phyloP scores from a whole-genome alignment of 53 echinoderm and acorn worm genomes.

The Stichopus horrens region DNA sequence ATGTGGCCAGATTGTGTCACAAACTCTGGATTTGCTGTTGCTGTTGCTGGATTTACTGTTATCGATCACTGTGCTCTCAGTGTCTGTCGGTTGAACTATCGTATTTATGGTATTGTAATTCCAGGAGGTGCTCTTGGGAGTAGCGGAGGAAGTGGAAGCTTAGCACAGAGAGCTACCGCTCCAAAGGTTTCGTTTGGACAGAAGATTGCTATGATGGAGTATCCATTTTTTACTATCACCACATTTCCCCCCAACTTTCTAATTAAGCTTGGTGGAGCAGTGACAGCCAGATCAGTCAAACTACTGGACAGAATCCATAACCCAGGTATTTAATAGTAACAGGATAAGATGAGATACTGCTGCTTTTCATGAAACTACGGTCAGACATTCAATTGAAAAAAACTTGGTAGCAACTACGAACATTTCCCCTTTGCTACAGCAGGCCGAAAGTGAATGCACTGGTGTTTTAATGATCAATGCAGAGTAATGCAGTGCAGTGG shows the following conservation, averaged over 20 bases:
- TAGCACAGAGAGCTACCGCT: not conserved
- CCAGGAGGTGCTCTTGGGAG: slow-evolving; percentile 30
- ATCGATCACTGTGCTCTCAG: too few species aligned
- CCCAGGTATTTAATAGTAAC: slow-evolving; percentile 64
- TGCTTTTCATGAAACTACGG: too few species aligned
- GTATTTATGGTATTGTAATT: not conserved
- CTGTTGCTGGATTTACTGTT: too few species aligned
- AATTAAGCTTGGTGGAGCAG: slow-evolving; percentile 89
- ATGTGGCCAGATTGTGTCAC: too few species aligned
- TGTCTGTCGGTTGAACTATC: not conserved
- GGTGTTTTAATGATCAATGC: too few species aligned
- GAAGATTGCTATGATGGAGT: slow-evolving; percentile 69
- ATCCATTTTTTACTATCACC: slow-evolving; percentile 94
- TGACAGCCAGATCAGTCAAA: slow-evolving; percentile 95
- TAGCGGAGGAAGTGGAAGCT: slow-evolving; percentile 51
- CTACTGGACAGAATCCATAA: slow-evolving; percentile 96
- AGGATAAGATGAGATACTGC: too few species aligned
- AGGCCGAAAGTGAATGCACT: too few species aligned
- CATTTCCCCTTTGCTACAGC: too few species aligned
- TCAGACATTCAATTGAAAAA: too few species aligned
- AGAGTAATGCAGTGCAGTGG: too few species aligned
- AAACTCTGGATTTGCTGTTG: too few species aligned
- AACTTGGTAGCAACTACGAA: too few species aligned
- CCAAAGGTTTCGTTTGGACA: slow-evolving; percentile 26
- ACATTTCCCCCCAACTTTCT: slow-evolving; percentile 84